Evolutionary conservation across 2,888 invertebrate genomes (phyloP).

Genomic region (Leucophenga montana): DNA sequence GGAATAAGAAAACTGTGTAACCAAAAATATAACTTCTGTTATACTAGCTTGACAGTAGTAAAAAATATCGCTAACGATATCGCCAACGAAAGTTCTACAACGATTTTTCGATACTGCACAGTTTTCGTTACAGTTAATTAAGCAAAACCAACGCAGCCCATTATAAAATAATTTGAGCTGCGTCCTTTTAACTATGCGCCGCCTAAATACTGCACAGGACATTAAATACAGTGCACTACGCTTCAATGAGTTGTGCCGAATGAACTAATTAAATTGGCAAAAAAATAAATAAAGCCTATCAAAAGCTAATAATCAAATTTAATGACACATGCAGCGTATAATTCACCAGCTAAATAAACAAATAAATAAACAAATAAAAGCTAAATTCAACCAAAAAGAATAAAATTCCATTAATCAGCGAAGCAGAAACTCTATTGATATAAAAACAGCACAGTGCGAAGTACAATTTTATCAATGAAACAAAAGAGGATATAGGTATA

Average conservation of each 20-base stretch:
- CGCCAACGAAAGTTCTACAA: no score
- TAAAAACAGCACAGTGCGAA: neutral
- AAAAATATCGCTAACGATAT: no score
- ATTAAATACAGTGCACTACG: neutral
- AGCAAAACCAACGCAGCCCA: no score
- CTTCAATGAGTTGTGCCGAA: neutral
- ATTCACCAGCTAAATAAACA: neutral
- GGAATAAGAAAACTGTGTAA: no score
- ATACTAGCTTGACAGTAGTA: no score
- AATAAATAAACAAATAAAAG: neutral
- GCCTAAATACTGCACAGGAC: neutral
- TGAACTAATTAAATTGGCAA: neutral
- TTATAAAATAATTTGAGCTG: no score
- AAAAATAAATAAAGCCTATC: conserved; percentile 2
- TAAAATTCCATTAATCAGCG: conserved; percentile 6
- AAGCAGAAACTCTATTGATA: neutral
- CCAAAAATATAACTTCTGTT: no score
- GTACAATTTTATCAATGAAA: neutral
- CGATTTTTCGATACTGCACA: no score
- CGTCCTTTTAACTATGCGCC: no score
- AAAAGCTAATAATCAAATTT: conserved; percentile 16
- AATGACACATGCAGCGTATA: neutral
- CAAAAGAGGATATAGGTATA: neutral
- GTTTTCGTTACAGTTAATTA: no score
- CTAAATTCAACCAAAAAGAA: neutral